A percentile compares a stretch with the other conserved stretches of the same genome.
Conservation (phyloP, 2,113 vertebrate genomes). For the Phyllopteryx taeniolatus region DNA sequence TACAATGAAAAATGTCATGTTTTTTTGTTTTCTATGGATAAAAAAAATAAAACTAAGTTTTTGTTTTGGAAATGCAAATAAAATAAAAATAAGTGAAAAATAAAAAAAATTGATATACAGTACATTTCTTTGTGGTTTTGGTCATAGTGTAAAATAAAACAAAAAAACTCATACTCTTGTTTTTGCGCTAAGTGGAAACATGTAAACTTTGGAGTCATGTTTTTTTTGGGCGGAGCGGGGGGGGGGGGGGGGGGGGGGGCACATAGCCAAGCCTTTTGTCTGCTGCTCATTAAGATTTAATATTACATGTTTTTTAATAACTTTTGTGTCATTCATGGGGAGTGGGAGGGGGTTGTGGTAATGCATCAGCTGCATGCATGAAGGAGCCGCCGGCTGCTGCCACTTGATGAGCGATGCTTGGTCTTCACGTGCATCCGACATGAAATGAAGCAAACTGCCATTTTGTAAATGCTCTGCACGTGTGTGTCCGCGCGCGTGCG, state of each 20-base stretch:
- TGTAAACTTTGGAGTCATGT: no score
- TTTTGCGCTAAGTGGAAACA: no score
- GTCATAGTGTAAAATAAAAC: no score
- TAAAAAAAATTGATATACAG: no score
- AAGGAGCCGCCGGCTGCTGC: slow-evolving; percentile 12
- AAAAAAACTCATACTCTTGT: no score
- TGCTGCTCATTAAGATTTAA: slow-evolving; percentile 45
- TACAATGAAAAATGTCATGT: no score
- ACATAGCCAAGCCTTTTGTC: slow-evolving; percentile 20
- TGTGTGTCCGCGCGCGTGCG: slow-evolving; percentile 18
- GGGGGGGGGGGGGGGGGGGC: background rate
- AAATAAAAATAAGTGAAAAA: no score
- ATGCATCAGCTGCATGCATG: background rate
- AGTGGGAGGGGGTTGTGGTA: background rate
- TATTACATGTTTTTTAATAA: slow-evolving; percentile 43
- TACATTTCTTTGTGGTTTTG: no score
- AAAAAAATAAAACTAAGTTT: no score
- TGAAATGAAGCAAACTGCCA: slow-evolving; percentile 5
- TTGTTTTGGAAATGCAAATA: no score
- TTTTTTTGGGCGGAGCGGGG: no score
- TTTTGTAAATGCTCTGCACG: background rate
- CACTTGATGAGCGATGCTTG: slow-evolving; percentile 9
- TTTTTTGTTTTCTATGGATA: no score
- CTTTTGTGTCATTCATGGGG: slow-evolving; percentile 21
- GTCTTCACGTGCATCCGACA: slow-evolving; percentile 4